These are phyloP conservation scores for Dasyprocta punctata DNA, from an alignment of 2,113 vertebrate species.

Conservation along the genomic window DNA sequence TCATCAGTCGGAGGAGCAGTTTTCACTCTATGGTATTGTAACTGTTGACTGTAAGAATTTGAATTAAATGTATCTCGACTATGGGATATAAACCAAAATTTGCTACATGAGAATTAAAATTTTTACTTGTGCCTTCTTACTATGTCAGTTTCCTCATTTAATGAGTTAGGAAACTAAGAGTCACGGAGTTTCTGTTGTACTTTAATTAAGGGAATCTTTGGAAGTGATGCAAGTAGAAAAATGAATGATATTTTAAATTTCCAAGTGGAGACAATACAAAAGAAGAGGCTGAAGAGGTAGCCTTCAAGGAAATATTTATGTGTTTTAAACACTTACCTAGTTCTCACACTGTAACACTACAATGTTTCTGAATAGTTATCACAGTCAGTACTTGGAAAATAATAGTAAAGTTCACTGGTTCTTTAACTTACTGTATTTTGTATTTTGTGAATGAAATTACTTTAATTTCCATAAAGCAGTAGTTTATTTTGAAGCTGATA, in stretches of 20 bases:
- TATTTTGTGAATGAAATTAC: constrained; percentile 30
- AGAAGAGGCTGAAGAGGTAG: not conserved
- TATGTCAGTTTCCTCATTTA: not conserved
- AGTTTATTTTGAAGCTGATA: not conserved
- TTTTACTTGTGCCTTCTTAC: not conserved
- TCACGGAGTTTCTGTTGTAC: not conserved
- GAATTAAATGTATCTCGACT: constrained; percentile 32
- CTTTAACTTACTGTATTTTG: not conserved
- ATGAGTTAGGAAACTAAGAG: not conserved
- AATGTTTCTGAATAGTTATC: not conserved
- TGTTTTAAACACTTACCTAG: not conserved
- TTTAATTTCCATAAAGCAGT: constrained; percentile 15
- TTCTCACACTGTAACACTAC: not conserved
- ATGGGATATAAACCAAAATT: constrained; percentile 31
- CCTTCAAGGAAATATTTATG: not conserved
- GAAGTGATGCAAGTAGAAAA: not conserved
- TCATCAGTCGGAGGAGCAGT: not conserved
- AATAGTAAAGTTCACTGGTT: not conserved
- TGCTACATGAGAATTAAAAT: constrained; percentile 14
- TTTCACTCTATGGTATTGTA: not conserved
- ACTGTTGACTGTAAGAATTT: not conserved
- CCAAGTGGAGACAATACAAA: not conserved
- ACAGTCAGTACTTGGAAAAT: not conserved
- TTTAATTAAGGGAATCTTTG: not conserved
- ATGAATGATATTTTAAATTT: not conserved